Evolutionary conservation across 2,888 invertebrate genomes (phyloP), one percentile per base, ranked within the genome.

Genomic region (Tachystola acroxantha): DNA sequence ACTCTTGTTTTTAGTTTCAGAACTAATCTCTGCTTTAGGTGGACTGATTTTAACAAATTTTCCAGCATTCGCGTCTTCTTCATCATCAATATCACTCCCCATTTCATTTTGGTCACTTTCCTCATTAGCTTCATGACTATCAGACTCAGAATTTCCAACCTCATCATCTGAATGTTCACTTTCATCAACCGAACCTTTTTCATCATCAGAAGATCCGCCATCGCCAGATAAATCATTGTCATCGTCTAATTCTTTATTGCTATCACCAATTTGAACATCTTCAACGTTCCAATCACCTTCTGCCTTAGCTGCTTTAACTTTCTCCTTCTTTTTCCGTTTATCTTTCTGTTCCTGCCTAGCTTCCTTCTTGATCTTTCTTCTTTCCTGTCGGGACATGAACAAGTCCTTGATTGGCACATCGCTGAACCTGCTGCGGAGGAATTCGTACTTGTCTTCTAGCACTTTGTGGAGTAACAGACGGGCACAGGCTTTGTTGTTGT

Each of bases 321-420:
- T 13, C 7, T 47, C 31, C 59, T 50, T 34, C 57, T 70, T 10
- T 38, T 55, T 44, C 70, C 68, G 43, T 42, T 73, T 73, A 62
- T 71, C 12, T 42, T 73, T 73, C 36, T 75, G 61, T 40, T 75
- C 70, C 28, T 78, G 75, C 48, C 54, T 71, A 10, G 65, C 75
- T 52, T 87, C 84, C 37, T 82, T 79, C 39, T 84, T 82, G 1
- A 78, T 42, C 37, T 82, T 80, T 40, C 52, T 46, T 41, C 84
- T 71, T 57, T 86, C 86, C 46, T 73, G 50, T 36, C 86, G 54
- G 1, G 86, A 84, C 84, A 86, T 81, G 1, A 85, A 64, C 6
- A 86, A 54, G 33, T 86, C 85, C 45, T 81, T 58, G 11, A 85
- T 82, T 1, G 81, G 66, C 10, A 84, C 64, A 53, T 77, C 69